Base-by-base conservation (phyloP, 2,797 vertebrate genomes). In the Eupleurogrammus muticus region DNA sequence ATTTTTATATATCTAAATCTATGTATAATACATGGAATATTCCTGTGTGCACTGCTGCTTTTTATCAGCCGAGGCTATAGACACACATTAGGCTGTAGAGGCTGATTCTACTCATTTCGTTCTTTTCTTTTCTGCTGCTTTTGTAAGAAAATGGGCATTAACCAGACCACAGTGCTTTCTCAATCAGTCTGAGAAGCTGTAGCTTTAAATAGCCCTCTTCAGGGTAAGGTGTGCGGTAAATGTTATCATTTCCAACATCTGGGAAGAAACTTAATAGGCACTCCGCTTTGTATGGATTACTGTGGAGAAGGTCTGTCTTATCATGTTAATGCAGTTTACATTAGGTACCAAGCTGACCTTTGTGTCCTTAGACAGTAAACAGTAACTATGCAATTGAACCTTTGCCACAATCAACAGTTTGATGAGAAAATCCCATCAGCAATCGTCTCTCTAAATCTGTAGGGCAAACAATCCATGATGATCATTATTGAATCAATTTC, bases 1-100 rank as follows among this genome's bases (percentile, higher is more conserved):
- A 44, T 75, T 81, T n/a, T 82, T 77, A 62, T 80, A 63, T 53
- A 73, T 75, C 61, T 63, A 8, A 64, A 71, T 14, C 42, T 55
- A 7, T 62, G 42, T 75, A 34, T 42, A 51, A 14, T 40, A 49
- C 47, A 12, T 61, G 28, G 46, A 73, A 5, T 34, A 9, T 32
- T 46, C 50, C 24, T 44, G 47, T 46, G 52, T 77, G 52, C 0
- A 6, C 47, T 13, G 35, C 24, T 61, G 32, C 14, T 17, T 61
- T 2, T 61, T 52, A 36, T 42, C 20, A 32, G 7, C 59, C 9
- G 24, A 48, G 46, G 55, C 34, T 28, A 1, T 1, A 19, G 36
- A 17, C 1, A 20, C 17, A 52, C 50, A 50, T 21, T 4, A n/a
- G 57, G 64, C 57, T 63, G 16, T 57, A n/a, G 48, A 53, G 54